These are phyloP conservation scores for Andrena chrysosceles DNA, from an alignment of 2,888 invertebrate genomes.

Conservation along the genomic window DNA sequence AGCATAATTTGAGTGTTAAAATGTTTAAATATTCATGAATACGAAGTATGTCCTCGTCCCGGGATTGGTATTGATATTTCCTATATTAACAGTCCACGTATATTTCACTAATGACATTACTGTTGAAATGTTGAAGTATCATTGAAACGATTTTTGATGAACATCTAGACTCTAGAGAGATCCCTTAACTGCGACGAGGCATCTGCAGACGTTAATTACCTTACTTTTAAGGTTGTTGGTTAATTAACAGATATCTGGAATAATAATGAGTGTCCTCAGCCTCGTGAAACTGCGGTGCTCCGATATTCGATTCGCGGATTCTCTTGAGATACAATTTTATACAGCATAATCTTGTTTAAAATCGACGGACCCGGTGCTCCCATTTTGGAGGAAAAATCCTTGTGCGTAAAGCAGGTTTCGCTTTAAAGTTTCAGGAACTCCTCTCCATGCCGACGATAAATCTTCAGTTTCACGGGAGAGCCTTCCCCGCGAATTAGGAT, in stretches of 20 bases:
- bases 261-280: conserved; percentile 12
- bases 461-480: conserved; percentile 24
- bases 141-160: neutral
- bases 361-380: too few species aligned
- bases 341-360: neutral
- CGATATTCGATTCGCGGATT: conserved; percentile 5
- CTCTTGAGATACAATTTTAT: neutral
- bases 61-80: conserved; percentile 1
- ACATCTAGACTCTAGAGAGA: neutral
- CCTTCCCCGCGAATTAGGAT: conserved; percentile 30
- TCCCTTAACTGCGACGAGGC: neutral
- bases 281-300: neutral
- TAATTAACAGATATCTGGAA: conserved; percentile 21
- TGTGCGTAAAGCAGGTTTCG: conserved; percentile 6
- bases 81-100: neutral
- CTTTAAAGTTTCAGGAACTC: conserved; percentile 29
- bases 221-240: conserved; percentile 16
- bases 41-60: neutral
- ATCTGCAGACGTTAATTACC: conserved; percentile 26
- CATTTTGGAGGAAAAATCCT: neutral
- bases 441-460: conserved; percentile 17
- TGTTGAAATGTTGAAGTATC: neutral
- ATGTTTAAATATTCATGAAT: conserved; percentile 7
- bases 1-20: neutral
- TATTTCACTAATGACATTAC: conserved; percentile 1